A percentile compares a stretch with the other conserved stretches of the same genome.
Conservation (phyloP, 2,113 vertebrate genomes). For the Nycticebus coucang region DNA sequence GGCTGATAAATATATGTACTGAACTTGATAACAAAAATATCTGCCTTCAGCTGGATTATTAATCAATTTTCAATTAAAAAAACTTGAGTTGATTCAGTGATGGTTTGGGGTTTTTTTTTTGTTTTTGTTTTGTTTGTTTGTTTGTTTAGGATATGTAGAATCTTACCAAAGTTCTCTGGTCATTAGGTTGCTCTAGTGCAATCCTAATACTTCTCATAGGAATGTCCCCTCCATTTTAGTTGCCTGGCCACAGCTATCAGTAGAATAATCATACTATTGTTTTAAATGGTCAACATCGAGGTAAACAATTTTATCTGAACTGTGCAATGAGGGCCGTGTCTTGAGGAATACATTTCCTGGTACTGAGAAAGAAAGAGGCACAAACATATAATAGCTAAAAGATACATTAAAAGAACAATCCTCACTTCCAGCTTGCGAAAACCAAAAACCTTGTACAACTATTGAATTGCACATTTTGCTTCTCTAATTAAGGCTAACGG, state of each 20-base stretch:
- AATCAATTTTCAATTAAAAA: not conserved
- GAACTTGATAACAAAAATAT: not conserved
- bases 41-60: not conserved
- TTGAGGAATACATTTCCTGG: not conserved
- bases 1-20: not conserved
- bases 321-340: not conserved
- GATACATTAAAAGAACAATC: not conserved
- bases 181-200: not conserved
- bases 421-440: not conserved
- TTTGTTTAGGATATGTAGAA: not conserved
- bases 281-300: not conserved
- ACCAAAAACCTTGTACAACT: slow-evolving; percentile 3
- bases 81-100: not conserved
- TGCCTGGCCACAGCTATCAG: not conserved
- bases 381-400: not conserved
- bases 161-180: not conserved
- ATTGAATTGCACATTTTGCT: slow-evolving; percentile 9
- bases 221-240: not conserved
- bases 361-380: not conserved
- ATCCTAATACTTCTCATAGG: not conserved
- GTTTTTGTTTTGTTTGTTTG: not conserved
- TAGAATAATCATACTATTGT: not conserved
- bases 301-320: not conserved
- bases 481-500: not conserved
- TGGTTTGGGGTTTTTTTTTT: not conserved